Conservation (phyloP, 2,113 vertebrate genomes). For the Ia io region DNA sequence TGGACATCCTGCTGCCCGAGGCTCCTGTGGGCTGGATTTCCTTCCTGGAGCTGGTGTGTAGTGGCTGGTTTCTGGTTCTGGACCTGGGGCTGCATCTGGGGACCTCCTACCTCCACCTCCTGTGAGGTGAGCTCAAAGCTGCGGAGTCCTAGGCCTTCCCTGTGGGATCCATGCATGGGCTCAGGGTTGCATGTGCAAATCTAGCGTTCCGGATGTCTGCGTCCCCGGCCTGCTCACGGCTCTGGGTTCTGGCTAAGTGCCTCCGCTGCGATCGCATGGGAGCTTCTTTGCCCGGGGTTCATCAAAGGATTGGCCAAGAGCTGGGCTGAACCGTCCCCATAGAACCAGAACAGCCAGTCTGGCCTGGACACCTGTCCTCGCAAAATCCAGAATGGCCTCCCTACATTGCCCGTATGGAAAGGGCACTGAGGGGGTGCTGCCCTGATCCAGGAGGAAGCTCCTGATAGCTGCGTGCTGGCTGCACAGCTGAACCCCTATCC, state of each 20-base stretch:
- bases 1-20: neutral
- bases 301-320: neutral
- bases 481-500: slow-evolving; percentile 57
- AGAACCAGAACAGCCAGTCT: neutral
- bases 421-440: neutral
- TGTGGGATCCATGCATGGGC: neutral
- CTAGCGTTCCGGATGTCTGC: neutral
- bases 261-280: neutral
- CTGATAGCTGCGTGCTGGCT: slow-evolving; percentile 52
- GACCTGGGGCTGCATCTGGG: neutral
- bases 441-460: neutral
- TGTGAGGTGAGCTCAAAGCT: neutral
- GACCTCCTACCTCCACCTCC: neutral
- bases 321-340: neutral
- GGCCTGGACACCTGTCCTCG: neutral
- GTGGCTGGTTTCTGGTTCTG: neutral
- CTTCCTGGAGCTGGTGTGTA: neutral
- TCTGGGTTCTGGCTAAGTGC: neutral
- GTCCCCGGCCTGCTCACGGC: neutral
- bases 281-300: neutral
- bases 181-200: neutral
- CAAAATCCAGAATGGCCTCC: neutral
- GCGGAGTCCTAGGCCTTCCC: neutral
- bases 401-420: neutral
- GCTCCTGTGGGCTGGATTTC: neutral